Evolutionary conservation across 2,797 vertebrate species (phyloP).

Genomic region (Iguana delicatissima): DNA sequence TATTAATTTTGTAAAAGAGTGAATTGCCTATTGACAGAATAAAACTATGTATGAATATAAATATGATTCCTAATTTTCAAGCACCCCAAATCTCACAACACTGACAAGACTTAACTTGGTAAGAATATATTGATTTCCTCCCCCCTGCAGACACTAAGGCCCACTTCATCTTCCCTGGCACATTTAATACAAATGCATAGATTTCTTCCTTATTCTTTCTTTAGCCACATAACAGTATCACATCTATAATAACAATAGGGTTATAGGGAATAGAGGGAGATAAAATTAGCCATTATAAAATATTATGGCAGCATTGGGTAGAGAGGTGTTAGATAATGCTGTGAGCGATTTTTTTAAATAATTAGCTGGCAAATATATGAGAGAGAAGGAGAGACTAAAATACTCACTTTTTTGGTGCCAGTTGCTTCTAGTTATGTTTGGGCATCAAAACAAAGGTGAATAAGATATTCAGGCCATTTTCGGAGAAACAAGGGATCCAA

Average conservation of each 20-base stretch:
- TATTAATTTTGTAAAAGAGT: neutral
- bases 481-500: slow-evolving; percentile 68
- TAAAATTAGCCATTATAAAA: slow-evolving; percentile 2
- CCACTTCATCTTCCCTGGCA: neutral
- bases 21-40: neutral
- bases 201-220: neutral
- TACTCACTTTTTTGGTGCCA: slow-evolving; percentile 76
- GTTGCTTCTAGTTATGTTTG: slow-evolving; percentile 59
- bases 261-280: neutral
- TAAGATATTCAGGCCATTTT: slow-evolving; percentile 42
- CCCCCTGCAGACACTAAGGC: neutral
- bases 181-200: neutral
- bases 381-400: slow-evolving; percentile 1
- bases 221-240: neutral
- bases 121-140: too few species aligned
- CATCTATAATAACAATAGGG: neutral
- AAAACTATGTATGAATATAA: neutral
- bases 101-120: neutral
- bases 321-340: neutral
- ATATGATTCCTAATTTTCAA: neutral
- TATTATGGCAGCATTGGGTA: neutral
- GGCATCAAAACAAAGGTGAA: slow-evolving; percentile 59
- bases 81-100: neutral
- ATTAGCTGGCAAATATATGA: neutral
- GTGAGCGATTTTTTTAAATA: slow-evolving; percentile 1